Percentiles rank a stretch among this genome's conserved stretches.
Conservation (phyloP, 2,888 invertebrate genomes). For the Pycnomerus fuliginosus region DNA sequence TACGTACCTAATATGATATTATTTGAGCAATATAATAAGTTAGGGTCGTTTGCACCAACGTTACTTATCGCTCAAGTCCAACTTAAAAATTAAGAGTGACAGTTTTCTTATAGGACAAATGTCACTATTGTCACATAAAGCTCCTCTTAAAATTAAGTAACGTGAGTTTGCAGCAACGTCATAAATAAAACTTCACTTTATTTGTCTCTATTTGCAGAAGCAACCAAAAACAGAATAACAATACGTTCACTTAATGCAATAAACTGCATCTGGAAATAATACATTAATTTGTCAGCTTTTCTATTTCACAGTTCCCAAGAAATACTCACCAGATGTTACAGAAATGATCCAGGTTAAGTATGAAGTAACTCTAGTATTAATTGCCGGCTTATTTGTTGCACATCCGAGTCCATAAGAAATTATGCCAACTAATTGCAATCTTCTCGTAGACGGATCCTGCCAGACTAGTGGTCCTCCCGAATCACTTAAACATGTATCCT, state of each 20-base stretch:
- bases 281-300: neutral
- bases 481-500: constrained; percentile 41
- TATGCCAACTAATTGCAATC: constrained; percentile 55
- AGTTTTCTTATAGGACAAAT: too few relatives aligned
- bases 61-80: too few relatives aligned
- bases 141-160: too few relatives aligned
- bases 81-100: too few relatives aligned
- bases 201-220: too few relatives aligned
- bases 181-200: too few relatives aligned
- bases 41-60: too few relatives aligned
- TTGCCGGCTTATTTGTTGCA: constrained; percentile 53
- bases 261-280: constrained; percentile 40
- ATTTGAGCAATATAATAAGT: too few relatives aligned
- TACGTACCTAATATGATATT: too few relatives aligned
- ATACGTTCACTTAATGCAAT: constrained; percentile 39
- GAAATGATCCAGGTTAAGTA: constrained; percentile 59
- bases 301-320: neutral
- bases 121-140: too few relatives aligned
- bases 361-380: constrained; percentile 59
- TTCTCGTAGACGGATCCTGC: constrained; percentile 50
- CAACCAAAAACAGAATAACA: too few relatives aligned
- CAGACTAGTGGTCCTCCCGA: constrained; percentile 49
- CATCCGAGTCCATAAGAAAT: constrained; percentile 60
- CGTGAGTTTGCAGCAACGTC: too few relatives aligned
- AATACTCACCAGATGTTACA: constrained; percentile 29